Conservation (phyloP, 2,113 vertebrate species). For the Nettapus auritus region DNA sequence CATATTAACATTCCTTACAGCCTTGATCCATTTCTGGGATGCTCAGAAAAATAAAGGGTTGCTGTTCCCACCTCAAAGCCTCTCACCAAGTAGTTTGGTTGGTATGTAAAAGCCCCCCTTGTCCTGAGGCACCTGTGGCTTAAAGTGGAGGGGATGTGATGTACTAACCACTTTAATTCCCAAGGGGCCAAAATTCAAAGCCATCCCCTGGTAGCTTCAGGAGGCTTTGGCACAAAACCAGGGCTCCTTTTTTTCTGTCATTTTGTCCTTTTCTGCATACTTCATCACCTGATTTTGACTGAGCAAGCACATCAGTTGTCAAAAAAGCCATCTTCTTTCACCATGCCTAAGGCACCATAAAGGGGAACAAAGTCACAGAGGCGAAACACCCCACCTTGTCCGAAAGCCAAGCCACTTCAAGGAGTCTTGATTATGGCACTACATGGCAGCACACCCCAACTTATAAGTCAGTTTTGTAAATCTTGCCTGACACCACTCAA, state of each 20-base stretch:
- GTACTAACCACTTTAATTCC: background rate
- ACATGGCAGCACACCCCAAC: background rate
- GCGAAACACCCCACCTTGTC: background rate
- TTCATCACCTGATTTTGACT: background rate
- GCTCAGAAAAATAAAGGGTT: conserved; percentile 9
- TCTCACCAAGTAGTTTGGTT: background rate
- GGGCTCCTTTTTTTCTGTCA: background rate
- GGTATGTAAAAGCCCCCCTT: background rate
- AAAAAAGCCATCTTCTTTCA: background rate
- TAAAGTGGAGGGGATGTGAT: background rate
- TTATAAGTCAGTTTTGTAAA: background rate
- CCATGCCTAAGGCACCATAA: background rate
- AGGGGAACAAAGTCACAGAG: background rate
- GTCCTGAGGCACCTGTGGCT: background rate
- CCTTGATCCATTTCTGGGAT: conserved; percentile 14
- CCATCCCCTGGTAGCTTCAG: background rate
- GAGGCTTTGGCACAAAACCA: background rate
- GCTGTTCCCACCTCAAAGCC: background rate
- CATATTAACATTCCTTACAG: background rate
- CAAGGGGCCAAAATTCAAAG: background rate
- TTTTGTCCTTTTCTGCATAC: background rate
- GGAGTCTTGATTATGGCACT: background rate
- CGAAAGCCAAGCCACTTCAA: background rate
- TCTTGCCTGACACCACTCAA: background rate
- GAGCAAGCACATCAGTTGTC: background rate